Evolutionary conservation across 2,113 vertebrate genomes (phyloP).

Genomic region (Turnix velox): DNA sequence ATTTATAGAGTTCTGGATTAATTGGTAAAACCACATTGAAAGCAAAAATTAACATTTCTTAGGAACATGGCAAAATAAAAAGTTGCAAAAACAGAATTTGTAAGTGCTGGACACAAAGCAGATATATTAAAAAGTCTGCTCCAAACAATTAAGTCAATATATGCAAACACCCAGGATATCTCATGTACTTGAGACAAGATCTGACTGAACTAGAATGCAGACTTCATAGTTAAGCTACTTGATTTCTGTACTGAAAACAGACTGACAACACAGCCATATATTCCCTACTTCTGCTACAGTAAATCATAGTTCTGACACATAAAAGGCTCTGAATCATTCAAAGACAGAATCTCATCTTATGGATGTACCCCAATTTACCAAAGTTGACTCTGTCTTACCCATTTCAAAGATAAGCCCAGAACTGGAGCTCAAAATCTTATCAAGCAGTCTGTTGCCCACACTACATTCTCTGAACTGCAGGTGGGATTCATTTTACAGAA

Average conservation of each 20-base stretch:
- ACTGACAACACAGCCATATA: not conserved
- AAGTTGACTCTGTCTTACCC: not conserved
- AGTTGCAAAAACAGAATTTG: not conserved
- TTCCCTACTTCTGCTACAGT: not conserved
- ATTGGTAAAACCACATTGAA: not conserved
- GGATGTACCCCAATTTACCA: not conserved
- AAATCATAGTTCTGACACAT: not conserved
- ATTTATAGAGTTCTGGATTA: not conserved
- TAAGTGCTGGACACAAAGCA: not conserved
- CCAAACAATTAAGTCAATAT: not conserved
- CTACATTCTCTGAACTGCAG: not conserved
- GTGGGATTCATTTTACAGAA: not conserved
- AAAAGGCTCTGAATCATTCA: not conserved
- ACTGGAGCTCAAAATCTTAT: not conserved
- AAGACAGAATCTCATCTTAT: fast-evolving
- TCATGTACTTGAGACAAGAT: not conserved
- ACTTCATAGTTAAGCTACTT: not conserved
- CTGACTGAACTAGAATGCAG: not conserved
- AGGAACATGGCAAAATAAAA: not conserved
- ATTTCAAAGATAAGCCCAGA: not conserved
- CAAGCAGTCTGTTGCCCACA: not conserved
- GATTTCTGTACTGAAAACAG: not conserved
- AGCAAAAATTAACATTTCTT: not conserved
- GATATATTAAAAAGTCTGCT: not conserved
- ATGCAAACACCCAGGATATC: not conserved